A percentile compares a stretch with the other conserved stretches of the same genome.
Evolutionary conservation across 2,113 vertebrate genomes (phyloP).

Genomic region (Mobula birostris): DNA sequence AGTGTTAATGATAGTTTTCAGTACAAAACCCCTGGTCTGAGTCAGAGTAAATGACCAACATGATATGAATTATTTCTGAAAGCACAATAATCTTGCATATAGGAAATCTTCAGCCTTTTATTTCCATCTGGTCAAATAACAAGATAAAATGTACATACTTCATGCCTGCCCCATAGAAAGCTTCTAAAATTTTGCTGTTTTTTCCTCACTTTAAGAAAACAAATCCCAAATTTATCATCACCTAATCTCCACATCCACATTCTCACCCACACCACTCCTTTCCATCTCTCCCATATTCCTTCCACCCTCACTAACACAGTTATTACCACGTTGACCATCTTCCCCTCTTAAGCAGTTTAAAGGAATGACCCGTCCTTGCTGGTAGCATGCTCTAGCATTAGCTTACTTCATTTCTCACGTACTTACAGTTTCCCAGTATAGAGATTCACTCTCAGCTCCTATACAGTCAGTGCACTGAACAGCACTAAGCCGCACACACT

Average conservation of each 20-base stretch:
- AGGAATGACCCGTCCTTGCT: neutral
- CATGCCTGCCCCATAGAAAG: neutral
- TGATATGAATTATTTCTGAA: neutral
- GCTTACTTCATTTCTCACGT: neutral
- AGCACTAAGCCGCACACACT: neutral
- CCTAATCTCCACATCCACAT: neutral
- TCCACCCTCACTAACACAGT: neutral
- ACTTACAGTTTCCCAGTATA: neutral
- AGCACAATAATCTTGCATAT: neutral
- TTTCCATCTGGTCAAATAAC: neutral
- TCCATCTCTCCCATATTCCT: neutral
- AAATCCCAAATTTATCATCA: neutral
- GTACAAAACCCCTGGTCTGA: neutral
- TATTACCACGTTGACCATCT: neutral
- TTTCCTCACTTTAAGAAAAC: neutral
- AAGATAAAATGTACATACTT: neutral
- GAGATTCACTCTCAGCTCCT: neutral
- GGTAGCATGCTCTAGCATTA: too few relatives aligned
- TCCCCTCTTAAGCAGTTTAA: neutral
- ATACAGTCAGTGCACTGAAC: neutral
- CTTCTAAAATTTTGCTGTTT: neutral
- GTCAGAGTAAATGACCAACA: neutral
- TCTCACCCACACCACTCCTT: neutral
- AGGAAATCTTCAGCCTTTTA: neutral
- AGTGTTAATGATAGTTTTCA: neutral